These are phyloP conservation scores for Lordiphosa clarofinis DNA, from an alignment of 1,140 invertebrate genomes.

Conservation along the genomic window DNA sequence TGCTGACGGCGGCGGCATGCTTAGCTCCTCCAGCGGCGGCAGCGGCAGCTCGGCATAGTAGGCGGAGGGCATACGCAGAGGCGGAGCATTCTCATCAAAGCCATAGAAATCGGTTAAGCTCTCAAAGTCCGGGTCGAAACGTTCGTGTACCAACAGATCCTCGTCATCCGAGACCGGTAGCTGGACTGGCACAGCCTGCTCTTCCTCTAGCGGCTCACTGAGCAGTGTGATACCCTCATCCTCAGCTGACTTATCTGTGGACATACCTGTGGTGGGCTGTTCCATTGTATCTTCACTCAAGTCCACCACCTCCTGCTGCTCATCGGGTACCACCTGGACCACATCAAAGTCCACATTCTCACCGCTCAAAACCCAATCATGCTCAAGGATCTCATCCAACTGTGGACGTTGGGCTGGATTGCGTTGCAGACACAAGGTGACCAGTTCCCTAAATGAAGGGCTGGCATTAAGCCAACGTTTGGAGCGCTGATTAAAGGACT, in stretches of 20 bases:
- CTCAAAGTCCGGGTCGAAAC: slow-evolving; percentile 23
- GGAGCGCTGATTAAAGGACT: slow-evolving; percentile 51
- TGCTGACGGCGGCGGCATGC: slow-evolving; percentile 15
- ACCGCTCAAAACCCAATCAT: slow-evolving; percentile 83
- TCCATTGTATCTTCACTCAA: slow-evolving; percentile 52
- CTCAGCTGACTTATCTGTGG: slow-evolving; percentile 2
- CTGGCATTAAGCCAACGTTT: slow-evolving; percentile 87
- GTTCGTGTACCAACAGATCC: slow-evolving; percentile 6
- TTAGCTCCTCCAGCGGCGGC: neutral
- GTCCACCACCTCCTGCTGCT: slow-evolving; percentile 50
- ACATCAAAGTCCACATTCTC: slow-evolving; percentile 27
- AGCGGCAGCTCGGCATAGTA: slow-evolving; percentile 27
- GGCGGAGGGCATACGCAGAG: slow-evolving; percentile 22
- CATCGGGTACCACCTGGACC: slow-evolving; percentile 32
- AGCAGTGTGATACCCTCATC: slow-evolving; percentile 11
- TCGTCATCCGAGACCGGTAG: slow-evolving; percentile 19
- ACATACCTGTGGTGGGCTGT: slow-evolving; percentile 11
- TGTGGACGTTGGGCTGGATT: slow-evolving; percentile 87
- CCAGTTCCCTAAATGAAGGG: slow-evolving; percentile 86
- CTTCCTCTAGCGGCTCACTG: slow-evolving; percentile 1
- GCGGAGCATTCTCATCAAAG: slow-evolving; percentile 40
- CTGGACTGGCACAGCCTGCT: neutral
- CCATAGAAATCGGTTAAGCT: slow-evolving; percentile 35
- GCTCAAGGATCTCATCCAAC: slow-evolving; percentile 84
- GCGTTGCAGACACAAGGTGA: slow-evolving; percentile 87